phyloP scores from a whole-genome alignment of 2,797 vertebrate genomes.

The Erpetoichthys calabaricus region DNA sequence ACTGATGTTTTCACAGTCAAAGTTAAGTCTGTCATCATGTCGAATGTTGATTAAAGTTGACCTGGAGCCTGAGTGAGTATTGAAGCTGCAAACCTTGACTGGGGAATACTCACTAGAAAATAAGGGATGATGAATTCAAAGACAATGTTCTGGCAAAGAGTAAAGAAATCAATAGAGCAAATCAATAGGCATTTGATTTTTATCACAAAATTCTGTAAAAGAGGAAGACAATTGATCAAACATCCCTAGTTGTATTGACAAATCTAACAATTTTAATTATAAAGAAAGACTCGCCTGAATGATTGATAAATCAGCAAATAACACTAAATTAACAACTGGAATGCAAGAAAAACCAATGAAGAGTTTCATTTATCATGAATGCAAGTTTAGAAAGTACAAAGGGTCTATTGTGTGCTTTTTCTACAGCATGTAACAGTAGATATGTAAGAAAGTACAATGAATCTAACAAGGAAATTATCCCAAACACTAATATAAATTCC shows the following conservation, averaged over 20 bases:
- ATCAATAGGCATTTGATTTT: slow-evolving; percentile 60
- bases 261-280: slow-evolving; percentile 70
- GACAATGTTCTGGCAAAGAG: slow-evolving; percentile 37
- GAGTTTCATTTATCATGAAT: no score
- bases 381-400: no score
- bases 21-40: slow-evolving; percentile 36
- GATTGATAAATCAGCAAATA: slow-evolving; percentile 46
- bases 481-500: no score
- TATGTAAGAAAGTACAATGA: no score
- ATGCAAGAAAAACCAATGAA: no score
- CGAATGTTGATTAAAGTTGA: slow-evolving; percentile 53
- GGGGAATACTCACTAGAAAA: slow-evolving; percentile 40
- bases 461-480: no score
- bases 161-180: slow-evolving; percentile 46
- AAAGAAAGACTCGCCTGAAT: slow-evolving; percentile 53
- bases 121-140: slow-evolving; percentile 44
- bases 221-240: slow-evolving; percentile 61
- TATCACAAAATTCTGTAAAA: slow-evolving; percentile 55
- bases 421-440: no score
- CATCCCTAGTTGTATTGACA: slow-evolving; percentile 43
- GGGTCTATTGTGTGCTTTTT: no score
- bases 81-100: slow-evolving; percentile 43
- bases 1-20: slow-evolving; percentile 32
- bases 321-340: slow-evolving; percentile 36
- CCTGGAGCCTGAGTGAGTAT: slow-evolving; percentile 42